Evolutionary conservation across 2,888 invertebrate species (phyloP).

Genomic region (Tethea ocularis): DNA sequence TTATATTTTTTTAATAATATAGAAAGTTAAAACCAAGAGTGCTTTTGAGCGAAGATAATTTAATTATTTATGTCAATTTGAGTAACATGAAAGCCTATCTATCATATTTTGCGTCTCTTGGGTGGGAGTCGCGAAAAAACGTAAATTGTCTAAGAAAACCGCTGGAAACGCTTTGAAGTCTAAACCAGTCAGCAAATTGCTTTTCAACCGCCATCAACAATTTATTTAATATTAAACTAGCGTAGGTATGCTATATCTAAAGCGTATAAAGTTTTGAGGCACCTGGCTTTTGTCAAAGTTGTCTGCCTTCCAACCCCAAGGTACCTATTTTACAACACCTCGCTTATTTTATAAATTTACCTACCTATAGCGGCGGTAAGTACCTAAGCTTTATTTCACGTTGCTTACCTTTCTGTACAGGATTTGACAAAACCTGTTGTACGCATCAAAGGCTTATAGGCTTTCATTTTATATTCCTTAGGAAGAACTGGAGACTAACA

Average conservation of each 20-base stretch:
- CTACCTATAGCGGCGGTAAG: not conserved
- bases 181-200: constrained; percentile 34
- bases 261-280: constrained; percentile 8
- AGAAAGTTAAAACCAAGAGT: not conserved
- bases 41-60: constrained; percentile 6
- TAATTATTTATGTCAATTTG: constrained; percentile 9
- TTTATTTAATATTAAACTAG: constrained; percentile 18
- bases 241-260: too few species aligned
- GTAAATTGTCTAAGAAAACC: constrained; percentile 43
- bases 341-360: too few species aligned
- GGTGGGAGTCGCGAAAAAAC: constrained; percentile 29
- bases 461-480: not conserved
- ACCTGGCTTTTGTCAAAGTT: constrained; percentile 14
- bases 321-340: not conserved
- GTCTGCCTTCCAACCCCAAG: not conserved
- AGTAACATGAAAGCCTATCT: constrained; percentile 33
- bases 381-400: not conserved
- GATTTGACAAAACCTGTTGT: not conserved
- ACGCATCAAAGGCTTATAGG: not conserved
- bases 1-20: not conserved
- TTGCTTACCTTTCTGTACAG: not conserved
- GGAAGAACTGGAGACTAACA: not conserved
- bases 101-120: constrained; percentile 29
- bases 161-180: constrained; percentile 42
- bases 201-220: constrained; percentile 31